phyloP scores from a whole-genome alignment of 2,797 vertebrate genomes.

The Malacoctenus gilli region DNA sequence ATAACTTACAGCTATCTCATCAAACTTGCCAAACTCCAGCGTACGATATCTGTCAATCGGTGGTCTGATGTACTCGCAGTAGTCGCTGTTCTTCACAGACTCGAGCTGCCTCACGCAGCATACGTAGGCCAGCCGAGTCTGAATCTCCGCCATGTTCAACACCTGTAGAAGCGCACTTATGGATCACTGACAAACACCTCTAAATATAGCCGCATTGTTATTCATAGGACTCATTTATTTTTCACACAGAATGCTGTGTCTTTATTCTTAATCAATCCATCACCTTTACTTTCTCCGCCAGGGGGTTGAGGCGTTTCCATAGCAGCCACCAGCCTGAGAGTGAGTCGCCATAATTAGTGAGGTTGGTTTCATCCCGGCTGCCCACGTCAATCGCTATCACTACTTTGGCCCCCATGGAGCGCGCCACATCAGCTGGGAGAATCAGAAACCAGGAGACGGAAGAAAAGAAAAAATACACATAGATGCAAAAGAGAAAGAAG shows the following conservation, averaged over 20 bases:
- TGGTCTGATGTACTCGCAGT: slow-evolving; percentile 94
- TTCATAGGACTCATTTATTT: slow-evolving; percentile 30
- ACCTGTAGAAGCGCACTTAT: slow-evolving; percentile 78
- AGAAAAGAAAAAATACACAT: background rate
- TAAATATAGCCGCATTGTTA: slow-evolving; percentile 26
- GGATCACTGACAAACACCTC: slow-evolving; percentile 1
- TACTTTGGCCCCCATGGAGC: slow-evolving; percentile 95
- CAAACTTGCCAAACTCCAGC: slow-evolving; percentile 94
- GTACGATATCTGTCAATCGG: slow-evolving; percentile 93
- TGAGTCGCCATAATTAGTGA: slow-evolving; percentile 94
- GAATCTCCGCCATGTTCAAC: slow-evolving; percentile 96
- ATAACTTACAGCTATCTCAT: slow-evolving; percentile 92
- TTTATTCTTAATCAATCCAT: slow-evolving; percentile 44
- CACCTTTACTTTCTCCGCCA: slow-evolving; percentile 94
- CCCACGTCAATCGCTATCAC: slow-evolving; percentile 95
- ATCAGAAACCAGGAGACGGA: background rate
- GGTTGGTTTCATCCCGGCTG: slow-evolving; percentile 93
- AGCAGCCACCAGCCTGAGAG: slow-evolving; percentile 97
- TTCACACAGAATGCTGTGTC: slow-evolving; percentile 26
- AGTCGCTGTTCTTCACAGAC: slow-evolving; percentile 91
- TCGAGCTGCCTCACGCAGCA: slow-evolving; percentile 96
- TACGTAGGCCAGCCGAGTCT: slow-evolving; percentile 93
- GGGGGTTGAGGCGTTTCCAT: slow-evolving; percentile 96
- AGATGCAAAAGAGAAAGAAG: background rate
- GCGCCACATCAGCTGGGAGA: slow-evolving; percentile 89